Base-by-base conservation (phyloP, 2,888 invertebrate species). In the Allygus modestus region DNA sequence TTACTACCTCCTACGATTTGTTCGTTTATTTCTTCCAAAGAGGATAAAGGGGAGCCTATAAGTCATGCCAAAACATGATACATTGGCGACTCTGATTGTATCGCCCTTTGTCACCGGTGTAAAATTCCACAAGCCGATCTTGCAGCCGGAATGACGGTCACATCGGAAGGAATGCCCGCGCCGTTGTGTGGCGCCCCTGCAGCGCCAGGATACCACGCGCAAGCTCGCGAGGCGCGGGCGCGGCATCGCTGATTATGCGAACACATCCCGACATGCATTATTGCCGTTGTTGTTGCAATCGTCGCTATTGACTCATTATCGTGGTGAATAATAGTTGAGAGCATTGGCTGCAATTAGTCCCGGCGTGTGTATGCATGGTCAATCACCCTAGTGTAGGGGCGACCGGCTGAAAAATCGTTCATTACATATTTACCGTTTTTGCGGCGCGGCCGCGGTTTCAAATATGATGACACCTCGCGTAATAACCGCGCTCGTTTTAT, bases 261-360 rank as follows among this genome's bases (percentile, higher is more conserved):
- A 69, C 81, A 69, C 81, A 81, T 54, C 65, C 81, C 83, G 54
- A 37, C 23, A 73, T 83, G 83, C 75, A 83, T 83, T 83, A 83
- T 81, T 81, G 81, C 69, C 69, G 41, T 33, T 77, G 37, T 43
- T 75, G 82, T 81, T 69, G 73, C 82, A 83, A 79, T 81, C 81
- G 81, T 31, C 75, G 65, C 84, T 85, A 84, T 85, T 86, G 86
- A 85, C 85, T 85, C 85, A 86, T 85, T 85, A 85, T 54, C 54
- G 83, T 61, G 17, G 81, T 84, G 84, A 86, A 85, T 86, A 86
- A 85, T 86, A 86, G 83, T 83, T 75, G 71, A 82, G 82, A 28
- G 82, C 71, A 82, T 82, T 71, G 69, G 61, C 37, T 58, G 84
- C 84, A 84, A 81, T 77, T 81, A 84, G 84, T 23, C 46, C 69